A percentile compares a stretch with the other conserved stretches of the same genome.
phyloP scores from a whole-genome alignment of 2,797 vertebrate genomes.

The Crenichthys baileyi region DNA sequence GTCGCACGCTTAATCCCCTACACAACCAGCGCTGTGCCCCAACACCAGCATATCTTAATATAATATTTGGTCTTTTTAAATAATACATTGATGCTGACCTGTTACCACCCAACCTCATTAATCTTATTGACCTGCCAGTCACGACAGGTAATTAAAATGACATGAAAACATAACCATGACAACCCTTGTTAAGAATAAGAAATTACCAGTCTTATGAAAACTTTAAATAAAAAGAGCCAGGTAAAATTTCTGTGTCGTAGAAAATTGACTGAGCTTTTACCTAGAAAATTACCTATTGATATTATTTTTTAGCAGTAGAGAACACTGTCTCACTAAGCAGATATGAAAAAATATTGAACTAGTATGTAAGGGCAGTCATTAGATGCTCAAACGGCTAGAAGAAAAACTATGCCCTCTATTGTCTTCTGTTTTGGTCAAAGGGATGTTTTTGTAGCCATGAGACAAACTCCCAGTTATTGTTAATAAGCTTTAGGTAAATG shows the following conservation, averaged over 20 bases:
- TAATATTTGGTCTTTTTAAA: no score
- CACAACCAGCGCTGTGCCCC: no score
- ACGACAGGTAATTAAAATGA: no score
- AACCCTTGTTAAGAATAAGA: no score
- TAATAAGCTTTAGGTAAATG: constrained; percentile 3
- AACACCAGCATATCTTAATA: no score
- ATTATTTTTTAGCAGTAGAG: constrained; percentile 26
- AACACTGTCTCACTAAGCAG: constrained; percentile 47
- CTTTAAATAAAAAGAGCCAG: no score
- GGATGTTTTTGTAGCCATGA: constrained; percentile 17
- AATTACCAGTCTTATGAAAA: no score
- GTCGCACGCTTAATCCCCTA: no score
- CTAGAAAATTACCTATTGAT: constrained; percentile 41
- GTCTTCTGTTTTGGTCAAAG: not conserved
- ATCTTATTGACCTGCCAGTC: no score
- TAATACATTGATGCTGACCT: no score
- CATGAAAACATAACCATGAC: no score
- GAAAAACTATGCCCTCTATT: not conserved
- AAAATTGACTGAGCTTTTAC: constrained; percentile 51
- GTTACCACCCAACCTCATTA: no score
- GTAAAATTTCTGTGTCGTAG: constrained; percentile 9
- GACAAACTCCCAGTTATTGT: constrained; percentile 9
- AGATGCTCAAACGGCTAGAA: constrained; percentile 29
- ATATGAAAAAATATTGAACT: constrained; percentile 45
- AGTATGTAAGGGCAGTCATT: constrained; percentile 52